Evolutionary conservation across 2,797 vertebrate genomes (phyloP).

Genomic region (Uromys caudimaculatus): DNA sequence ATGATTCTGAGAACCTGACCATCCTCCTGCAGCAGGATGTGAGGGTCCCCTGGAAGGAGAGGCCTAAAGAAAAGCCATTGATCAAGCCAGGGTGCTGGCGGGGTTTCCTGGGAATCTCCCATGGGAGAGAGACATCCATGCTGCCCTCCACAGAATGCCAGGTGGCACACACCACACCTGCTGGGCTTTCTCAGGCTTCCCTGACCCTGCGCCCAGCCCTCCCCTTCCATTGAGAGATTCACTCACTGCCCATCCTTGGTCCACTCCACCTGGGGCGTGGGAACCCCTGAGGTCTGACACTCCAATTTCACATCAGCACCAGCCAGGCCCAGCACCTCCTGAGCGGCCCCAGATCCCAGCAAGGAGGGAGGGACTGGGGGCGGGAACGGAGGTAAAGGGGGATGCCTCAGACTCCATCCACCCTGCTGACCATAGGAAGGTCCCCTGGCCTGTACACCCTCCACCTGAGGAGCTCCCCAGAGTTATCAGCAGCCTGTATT

Average conservation of each 20-base stretch:
- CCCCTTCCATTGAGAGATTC: not conserved
- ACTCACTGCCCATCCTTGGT: constrained; percentile 94
- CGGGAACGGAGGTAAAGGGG: not conserved
- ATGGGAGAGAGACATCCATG: accelerated
- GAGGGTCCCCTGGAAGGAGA: constrained; percentile 89
- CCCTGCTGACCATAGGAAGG: not conserved
- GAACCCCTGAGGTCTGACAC: constrained; percentile 89
- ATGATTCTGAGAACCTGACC: constrained; percentile 90
- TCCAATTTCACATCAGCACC: constrained; percentile 90
- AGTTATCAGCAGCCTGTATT: not conserved
- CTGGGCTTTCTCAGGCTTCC: not conserved
- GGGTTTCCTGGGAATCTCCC: not conserved
- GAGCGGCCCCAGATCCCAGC: constrained; percentile 87
- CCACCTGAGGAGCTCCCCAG: accelerated
- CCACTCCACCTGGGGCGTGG: constrained; percentile 92
- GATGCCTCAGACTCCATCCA: not conserved
- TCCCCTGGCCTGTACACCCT: accelerated
- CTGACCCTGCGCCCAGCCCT: accelerated
- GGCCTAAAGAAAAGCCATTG: constrained; percentile 84
- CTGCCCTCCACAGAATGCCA: not conserved
- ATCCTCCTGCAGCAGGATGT: constrained; percentile 88
- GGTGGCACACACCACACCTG: accelerated
- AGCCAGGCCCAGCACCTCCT: constrained; percentile 88
- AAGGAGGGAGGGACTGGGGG: constrained; percentile 91
- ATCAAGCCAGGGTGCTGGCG: accelerated